A percentile compares a stretch with the other conserved stretches of the same genome.
Conservation (phyloP, 2,888 invertebrate species). For the Eupithecia exiguata region DNA sequence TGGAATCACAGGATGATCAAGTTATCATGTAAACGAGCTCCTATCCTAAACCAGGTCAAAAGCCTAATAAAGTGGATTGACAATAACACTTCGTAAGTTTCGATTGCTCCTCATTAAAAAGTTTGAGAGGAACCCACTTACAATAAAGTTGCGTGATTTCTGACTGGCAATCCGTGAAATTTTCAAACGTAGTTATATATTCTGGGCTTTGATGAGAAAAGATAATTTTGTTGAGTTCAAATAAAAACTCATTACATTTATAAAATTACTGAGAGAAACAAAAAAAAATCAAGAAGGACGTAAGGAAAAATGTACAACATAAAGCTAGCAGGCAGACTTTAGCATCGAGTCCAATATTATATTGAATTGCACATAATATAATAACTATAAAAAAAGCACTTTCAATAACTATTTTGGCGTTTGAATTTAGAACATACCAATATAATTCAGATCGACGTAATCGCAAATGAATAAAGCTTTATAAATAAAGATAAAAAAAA, state of each 20-base stretch:
- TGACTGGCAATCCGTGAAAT: not conserved
- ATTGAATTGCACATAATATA: too few species aligned
- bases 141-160: not conserved
- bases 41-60: not conserved
- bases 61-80: not conserved
- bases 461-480: too few species aligned
- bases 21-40: not conserved
- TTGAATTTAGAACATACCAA: too few species aligned
- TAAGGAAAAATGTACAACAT: not conserved
- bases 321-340: not conserved
- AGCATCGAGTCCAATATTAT: not conserved
- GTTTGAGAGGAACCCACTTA: not conserved
- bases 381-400: too few species aligned
- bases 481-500: too few species aligned
- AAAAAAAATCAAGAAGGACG: not conserved
- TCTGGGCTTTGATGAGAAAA: too few species aligned
- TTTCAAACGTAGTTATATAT: not conserved
- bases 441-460: too few species aligned
- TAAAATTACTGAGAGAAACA: too few species aligned
- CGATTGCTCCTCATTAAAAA: not conserved
- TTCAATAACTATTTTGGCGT: too few species aligned
- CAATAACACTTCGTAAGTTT: not conserved
- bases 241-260: too few species aligned
- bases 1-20: not conserved
- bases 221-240: too few species aligned